A percentile compares a stretch with the other conserved stretches of the same genome.
Conservation (phyloP, 2,797 vertebrate genomes). For the Cygnus olor region DNA sequence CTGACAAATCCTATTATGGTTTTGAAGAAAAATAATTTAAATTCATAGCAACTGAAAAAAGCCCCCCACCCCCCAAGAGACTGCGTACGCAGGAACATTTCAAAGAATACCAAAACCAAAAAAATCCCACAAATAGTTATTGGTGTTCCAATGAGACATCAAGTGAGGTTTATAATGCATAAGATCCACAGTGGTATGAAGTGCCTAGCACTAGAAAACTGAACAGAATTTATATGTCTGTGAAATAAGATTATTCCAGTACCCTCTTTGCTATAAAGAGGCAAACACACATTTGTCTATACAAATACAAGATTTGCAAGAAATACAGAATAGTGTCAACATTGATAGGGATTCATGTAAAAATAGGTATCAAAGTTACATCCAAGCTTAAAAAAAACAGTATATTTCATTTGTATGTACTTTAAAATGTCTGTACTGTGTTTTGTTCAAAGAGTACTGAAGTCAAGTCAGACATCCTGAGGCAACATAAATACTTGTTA, state of each 20-base stretch:
- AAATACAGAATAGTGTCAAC: background rate
- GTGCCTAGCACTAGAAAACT: background rate
- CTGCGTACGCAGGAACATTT: background rate
- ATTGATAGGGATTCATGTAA: background rate
- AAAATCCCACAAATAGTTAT: background rate
- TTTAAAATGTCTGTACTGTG: background rate
- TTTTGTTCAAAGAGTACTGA: background rate
- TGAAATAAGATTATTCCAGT: background rate
- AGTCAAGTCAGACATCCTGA: background rate
- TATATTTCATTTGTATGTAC: background rate
- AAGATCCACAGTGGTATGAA: background rate
- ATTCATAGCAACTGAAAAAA: background rate
- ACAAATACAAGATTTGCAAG: background rate
- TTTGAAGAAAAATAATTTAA: constrained; percentile 5
- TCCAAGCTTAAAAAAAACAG: background rate
- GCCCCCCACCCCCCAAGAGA: background rate
- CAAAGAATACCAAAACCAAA: background rate
- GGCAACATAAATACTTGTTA: background rate
- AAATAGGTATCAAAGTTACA: background rate
- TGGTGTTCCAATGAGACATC: background rate
- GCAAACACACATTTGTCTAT: no score
- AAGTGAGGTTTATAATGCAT: background rate
- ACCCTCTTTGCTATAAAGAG: background rate
- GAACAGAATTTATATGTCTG: background rate
- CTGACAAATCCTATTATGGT: constrained; percentile 84